Percentiles rank a stretch among this genome's conserved stretches.
Conservation (phyloP, 1,140 invertebrate genomes). For the Drosophila simulans region DNA sequence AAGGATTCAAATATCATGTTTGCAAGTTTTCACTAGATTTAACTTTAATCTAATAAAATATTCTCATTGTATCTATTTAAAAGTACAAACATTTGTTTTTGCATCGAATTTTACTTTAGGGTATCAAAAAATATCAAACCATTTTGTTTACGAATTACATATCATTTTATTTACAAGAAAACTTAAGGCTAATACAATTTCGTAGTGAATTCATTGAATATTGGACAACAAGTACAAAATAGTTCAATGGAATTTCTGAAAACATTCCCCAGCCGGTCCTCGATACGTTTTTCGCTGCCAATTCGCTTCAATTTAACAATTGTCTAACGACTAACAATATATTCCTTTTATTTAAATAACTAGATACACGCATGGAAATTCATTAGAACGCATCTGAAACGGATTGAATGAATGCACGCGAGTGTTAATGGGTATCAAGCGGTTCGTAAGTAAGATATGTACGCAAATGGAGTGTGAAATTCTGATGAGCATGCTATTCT, state of each 20-base stretch:
- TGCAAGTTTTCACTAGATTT: constrained; percentile 3
- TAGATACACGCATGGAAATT: constrained; percentile 83
- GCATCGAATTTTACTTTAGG: neutral
- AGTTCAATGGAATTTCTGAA: constrained; percentile 45
- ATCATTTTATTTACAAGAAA: constrained; percentile 81
- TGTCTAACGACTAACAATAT: constrained; percentile 83
- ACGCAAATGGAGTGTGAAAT: constrained; percentile 1
- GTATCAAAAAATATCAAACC: neutral
- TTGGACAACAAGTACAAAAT: constrained; percentile 52
- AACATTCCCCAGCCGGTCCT: constrained; percentile 36
- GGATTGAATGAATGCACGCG: constrained; percentile 75
- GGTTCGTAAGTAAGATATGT: constrained; percentile 23
- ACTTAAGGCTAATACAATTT: constrained; percentile 69
- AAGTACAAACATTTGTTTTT: neutral
- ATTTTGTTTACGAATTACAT: constrained; percentile 43
- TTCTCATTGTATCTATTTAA: neutral
- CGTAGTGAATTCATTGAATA: constrained; percentile 55
- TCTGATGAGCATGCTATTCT: constrained; percentile 13
- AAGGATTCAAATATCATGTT: constrained; percentile 50
- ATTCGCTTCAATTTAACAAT: constrained; percentile 71
- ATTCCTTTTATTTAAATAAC: constrained; percentile 82
- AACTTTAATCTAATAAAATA: constrained; percentile 41
- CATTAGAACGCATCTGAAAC: constrained; percentile 74
- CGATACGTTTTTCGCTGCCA: constrained; percentile 31
- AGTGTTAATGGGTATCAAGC: constrained; percentile 63